A percentile compares a stretch with the other conserved stretches of the same genome.
Evolutionary conservation across 2,113 vertebrate genomes (phyloP).

Genomic region (Theristicus caerulescens): DNA sequence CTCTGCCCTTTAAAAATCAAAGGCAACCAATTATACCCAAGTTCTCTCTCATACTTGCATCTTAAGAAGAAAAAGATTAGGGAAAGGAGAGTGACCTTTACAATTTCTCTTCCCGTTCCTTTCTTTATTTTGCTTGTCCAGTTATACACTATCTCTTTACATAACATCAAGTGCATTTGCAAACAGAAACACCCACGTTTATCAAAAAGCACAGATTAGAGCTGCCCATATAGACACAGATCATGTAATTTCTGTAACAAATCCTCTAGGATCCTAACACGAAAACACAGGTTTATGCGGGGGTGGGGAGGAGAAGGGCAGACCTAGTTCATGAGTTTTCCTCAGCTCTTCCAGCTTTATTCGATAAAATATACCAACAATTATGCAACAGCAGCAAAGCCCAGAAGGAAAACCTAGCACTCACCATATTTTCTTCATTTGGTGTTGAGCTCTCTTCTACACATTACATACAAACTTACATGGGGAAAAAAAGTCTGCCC

Average conservation of each 20-base stretch:
- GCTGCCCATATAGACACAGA: not conserved
- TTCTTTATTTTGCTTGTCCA: not conserved
- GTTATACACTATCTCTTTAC: not conserved
- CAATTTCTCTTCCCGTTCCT: not conserved
- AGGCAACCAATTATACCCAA: slow-evolving; percentile 24
- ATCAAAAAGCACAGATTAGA: not conserved
- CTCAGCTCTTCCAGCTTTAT: not conserved
- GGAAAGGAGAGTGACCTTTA: slow-evolving; percentile 1
- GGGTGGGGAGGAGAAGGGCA: not conserved
- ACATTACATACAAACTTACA: not conserved
- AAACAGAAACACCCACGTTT: not conserved
- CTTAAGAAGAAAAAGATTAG: slow-evolving; percentile 8
- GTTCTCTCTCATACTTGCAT: not conserved
- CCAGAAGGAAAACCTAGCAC: not conserved
- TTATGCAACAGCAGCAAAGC: not conserved
- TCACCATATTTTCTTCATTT: not conserved
- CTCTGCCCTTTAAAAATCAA: slow-evolving; percentile 47
- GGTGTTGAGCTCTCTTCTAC: not conserved
- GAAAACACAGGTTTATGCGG: not conserved
- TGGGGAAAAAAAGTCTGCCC: not conserved
- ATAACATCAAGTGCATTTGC: not conserved
- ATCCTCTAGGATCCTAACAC: not conserved
- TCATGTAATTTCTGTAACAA: not conserved
- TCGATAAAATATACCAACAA: not conserved
- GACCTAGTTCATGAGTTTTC: not conserved